phyloP scores from a whole-genome alignment of 2,888 invertebrate species.

The Idaea straminata region DNA sequence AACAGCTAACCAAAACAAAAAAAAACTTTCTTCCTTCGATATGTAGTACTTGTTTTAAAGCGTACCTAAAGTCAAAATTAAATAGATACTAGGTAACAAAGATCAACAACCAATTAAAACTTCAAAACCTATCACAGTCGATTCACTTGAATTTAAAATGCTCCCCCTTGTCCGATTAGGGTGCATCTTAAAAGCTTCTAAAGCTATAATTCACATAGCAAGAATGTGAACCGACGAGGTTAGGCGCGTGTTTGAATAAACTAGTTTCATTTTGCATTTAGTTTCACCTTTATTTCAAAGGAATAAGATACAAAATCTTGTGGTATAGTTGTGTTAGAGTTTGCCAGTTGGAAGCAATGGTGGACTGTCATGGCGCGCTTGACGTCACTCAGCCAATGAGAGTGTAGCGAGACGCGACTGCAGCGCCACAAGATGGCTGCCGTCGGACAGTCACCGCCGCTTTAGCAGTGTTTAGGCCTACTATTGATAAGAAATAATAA shows the following conservation, averaged over 20 bases:
- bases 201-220: slow-evolving; percentile 70
- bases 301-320: slow-evolving; percentile 41
- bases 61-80: slow-evolving; percentile 23
- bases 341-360: slow-evolving; percentile 65
- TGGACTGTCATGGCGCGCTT: slow-evolving; percentile 73
- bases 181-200: slow-evolving; percentile 77
- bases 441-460: slow-evolving; percentile 70
- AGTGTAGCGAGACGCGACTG: slow-evolving; percentile 62
- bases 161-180: slow-evolving; percentile 70
- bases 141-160: slow-evolving; percentile 68
- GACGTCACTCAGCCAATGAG: slow-evolving; percentile 78
- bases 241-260: slow-evolving; percentile 56
- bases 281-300: slow-evolving; percentile 28
- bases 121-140: slow-evolving; percentile 62
- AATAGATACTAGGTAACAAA: slow-evolving; percentile 38
- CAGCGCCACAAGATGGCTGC: slow-evolving; percentile 79
- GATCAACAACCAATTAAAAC: slow-evolving; percentile 72
- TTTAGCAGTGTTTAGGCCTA: slow-evolving; percentile 75
- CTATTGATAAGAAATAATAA: slow-evolving; percentile 51
- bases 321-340: slow-evolving; percentile 33
- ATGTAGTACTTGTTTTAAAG: slow-evolving; percentile 19
- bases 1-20: background rate
- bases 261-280: slow-evolving; percentile 37
- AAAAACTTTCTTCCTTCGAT: slow-evolving; percentile 15
- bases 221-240: slow-evolving; percentile 74